Evolutionary conservation across 2,113 vertebrate genomes (phyloP).

Genomic region (Ictalurus punctatus): DNA sequence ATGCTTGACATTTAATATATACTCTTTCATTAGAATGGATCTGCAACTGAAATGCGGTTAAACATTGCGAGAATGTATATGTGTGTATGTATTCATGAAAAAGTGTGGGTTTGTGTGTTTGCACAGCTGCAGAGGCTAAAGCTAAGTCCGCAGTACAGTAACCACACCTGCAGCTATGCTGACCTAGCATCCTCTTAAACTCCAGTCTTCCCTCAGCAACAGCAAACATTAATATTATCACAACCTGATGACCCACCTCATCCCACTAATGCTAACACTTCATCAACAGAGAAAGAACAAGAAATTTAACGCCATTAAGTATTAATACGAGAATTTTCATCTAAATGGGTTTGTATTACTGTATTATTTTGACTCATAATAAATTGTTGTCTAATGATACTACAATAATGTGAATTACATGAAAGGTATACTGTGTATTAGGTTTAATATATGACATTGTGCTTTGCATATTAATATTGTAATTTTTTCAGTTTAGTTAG

Average conservation of each 20-base stretch:
- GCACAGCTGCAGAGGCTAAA: conserved; percentile 66
- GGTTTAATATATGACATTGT: neutral
- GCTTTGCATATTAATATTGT: neutral
- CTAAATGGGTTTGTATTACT: neutral
- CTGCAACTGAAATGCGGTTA: conserved; percentile 11
- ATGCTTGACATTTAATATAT: neutral
- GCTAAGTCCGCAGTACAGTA: conserved; percentile 52
- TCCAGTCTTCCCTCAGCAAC: conserved; percentile 43
- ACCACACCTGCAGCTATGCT: conserved; percentile 72
- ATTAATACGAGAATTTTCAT: neutral
- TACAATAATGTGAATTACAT: neutral
- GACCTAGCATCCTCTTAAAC: conserved; percentile 56
- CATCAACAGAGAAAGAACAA: conserved; percentile 26
- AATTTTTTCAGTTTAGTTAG: neutral
- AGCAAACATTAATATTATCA: conserved; percentile 62
- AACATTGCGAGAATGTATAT: conserved; percentile 26
- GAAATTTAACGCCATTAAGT: neutral
- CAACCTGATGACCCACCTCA: conserved; percentile 44
- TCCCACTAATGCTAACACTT: conserved; percentile 43
- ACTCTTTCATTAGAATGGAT: conserved; percentile 33
- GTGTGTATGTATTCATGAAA: conserved; percentile 10
- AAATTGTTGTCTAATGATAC: neutral
- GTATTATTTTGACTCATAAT: neutral
- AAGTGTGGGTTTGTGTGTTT: conserved; percentile 62
- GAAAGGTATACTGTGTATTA: neutral